phyloP scores from a whole-genome alignment of 2,797 vertebrate species.

The Artibeus lituratus region DNA sequence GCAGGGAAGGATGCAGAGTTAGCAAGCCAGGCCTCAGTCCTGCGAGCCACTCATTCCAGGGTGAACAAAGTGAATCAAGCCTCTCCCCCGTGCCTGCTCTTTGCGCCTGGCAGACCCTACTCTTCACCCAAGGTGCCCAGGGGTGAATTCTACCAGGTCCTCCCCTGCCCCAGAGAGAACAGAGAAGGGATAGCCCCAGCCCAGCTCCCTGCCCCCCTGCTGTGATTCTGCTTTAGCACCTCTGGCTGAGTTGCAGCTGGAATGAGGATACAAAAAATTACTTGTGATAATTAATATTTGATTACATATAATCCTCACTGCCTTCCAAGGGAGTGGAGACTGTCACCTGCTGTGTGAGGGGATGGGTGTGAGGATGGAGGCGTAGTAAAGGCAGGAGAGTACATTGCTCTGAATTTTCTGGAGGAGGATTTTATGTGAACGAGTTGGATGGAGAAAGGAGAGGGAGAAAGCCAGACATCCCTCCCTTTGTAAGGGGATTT shows the following conservation, averaged over 20 bases:
- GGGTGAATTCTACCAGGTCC: background rate
- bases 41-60: fast-evolving
- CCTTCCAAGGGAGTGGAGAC: background rate
- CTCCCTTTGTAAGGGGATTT: background rate
- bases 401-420: background rate
- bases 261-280: background rate
- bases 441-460: background rate
- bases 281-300: background rate
- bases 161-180: background rate
- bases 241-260: background rate
- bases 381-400: background rate
- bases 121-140: background rate
- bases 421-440: background rate
- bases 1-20: background rate
- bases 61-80: background rate
- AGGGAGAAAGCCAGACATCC: background rate
- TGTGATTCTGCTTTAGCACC: background rate
- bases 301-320: background rate
- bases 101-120: background rate
- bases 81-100: background rate
- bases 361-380: fast-evolving
- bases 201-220: background rate
- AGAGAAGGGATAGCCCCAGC: background rate
- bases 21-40: background rate
- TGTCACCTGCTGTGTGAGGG: background rate